Conservation (phyloP, 2,113 vertebrate species). For the Athene noctua region DNA sequence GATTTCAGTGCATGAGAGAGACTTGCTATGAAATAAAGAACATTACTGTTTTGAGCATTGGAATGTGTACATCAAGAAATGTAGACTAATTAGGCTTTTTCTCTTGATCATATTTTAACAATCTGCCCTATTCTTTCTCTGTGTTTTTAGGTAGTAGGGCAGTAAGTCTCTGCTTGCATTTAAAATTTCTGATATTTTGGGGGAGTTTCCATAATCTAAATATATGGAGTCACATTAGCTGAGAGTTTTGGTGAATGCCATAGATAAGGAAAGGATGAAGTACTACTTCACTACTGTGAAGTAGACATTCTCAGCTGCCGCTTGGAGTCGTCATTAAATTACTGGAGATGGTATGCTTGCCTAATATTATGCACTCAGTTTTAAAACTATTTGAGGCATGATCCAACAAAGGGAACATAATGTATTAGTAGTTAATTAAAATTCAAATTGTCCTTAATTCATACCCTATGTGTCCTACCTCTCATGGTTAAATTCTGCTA, state of each 20-base stretch:
- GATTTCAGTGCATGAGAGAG: neutral
- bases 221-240: neutral
- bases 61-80: neutral
- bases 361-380: constrained; percentile 31
- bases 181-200: neutral
- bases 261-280: neutral
- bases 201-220: neutral
- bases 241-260: neutral
- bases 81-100: neutral
- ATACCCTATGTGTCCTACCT: neutral
- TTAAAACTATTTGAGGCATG: constrained; percentile 26
- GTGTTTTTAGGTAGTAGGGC: neutral
- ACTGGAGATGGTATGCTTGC: neutral
- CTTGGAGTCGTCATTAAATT: constrained; percentile 25
- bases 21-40: neutral
- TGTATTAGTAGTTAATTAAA: constrained; percentile 31
- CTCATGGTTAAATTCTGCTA: neutral
- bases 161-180: neutral
- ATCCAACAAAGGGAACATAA: constrained; percentile 6
- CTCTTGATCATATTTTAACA: neutral
- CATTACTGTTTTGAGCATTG: neutral
- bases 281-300: neutral
- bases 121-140: neutral
- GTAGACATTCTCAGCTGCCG: neutral
- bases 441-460: constrained; percentile 38